A percentile compares a stretch with the other conserved stretches of the same genome.
phyloP scores from a whole-genome alignment of 2,888 invertebrate genomes.

The Erannis defoliaria region DNA sequence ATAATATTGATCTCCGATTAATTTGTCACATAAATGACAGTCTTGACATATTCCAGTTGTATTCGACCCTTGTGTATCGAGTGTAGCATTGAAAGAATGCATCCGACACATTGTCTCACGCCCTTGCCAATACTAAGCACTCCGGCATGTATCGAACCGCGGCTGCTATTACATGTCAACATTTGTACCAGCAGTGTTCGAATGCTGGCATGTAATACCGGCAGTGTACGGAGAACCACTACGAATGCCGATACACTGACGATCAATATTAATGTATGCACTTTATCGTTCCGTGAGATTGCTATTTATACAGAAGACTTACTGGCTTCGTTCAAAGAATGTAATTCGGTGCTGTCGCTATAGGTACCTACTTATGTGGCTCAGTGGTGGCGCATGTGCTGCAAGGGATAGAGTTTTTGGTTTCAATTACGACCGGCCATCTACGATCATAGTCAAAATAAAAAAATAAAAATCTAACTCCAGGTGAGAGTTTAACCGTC shows the following conservation, averaged over 20 bases:
- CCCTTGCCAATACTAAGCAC: constrained; percentile 6
- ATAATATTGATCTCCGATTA: too few species aligned
- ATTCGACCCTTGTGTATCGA: background rate
- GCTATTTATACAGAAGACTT: background rate
- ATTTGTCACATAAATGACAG: background rate
- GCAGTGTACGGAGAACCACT: constrained; percentile 24
- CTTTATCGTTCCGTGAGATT: constrained; percentile 3
- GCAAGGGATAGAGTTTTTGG: too few species aligned
- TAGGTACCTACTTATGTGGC: too few species aligned
- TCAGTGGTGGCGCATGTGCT: too few species aligned
- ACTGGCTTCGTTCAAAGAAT: constrained; percentile 5
- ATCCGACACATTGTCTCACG: background rate
- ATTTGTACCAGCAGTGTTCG: constrained; percentile 16
- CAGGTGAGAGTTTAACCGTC: too few species aligned
- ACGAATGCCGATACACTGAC: constrained; percentile 14
- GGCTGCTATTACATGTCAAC: constrained; percentile 20
- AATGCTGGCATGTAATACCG: constrained; percentile 6
- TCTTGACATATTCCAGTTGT: background rate
- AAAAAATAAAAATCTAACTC: too few species aligned
- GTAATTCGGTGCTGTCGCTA: background rate
- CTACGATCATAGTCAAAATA: too few species aligned
- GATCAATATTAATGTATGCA: constrained; percentile 22
- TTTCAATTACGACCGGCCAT: too few species aligned
- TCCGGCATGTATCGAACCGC: constrained; percentile 13
- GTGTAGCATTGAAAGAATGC: constrained; percentile 7